Base-by-base conservation (phyloP, 1,140 invertebrate species). In the Wiebesia pumilae region DNA sequence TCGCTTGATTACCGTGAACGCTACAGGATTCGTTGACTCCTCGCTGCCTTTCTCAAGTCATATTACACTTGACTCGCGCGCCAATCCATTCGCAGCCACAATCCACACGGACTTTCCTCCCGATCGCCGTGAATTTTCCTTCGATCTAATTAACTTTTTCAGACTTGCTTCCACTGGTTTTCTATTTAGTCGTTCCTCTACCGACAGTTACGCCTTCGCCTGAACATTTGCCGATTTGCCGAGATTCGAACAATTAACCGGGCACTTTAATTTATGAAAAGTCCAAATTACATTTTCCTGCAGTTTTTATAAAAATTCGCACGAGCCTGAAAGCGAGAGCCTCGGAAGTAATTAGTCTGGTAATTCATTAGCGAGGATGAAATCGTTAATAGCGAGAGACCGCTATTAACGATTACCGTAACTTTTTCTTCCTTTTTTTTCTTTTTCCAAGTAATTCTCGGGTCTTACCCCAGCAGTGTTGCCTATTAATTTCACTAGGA, bases 1-100 rank as follows among this genome's bases (percentile, higher is more conserved):
- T 30, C 77, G 85, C 89, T 79, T 75, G 82, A 84, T 84, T 84
- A 62, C 79, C 67, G 65, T 79, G 69, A 87, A 88, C 89, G 89
- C 89, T 89, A n/a, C n/a, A n/a, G n/a, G n/a, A n/a, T n/a, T n/a
- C n/a, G n/a, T n/a, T n/a, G n/a, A n/a, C n/a, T n/a, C n/a, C n/a
- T n/a, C n/a, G n/a, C n/a, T n/a, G n/a, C n/a, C n/a, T n/a, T n/a
- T n/a, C n/a, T n/a, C n/a, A n/a, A n/a, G n/a, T n/a, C n/a, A n/a
- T n/a, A n/a, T n/a, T n/a, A n/a, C n/a, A n/a, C 67, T 71, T 71
- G 67, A 38, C 67, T 71, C 33, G 7, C 10, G 9, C n/a, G n/a
- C n/a, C n/a, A n/a, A n/a, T n/a, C n/a, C n/a, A n/a, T n/a, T n/a
- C n/a, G n/a, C n/a, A n/a, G n/a, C n/a, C 7, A n/a, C 9, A 9